Conservation (phyloP, 2,888 invertebrate species). For the Leucophenga montana region DNA sequence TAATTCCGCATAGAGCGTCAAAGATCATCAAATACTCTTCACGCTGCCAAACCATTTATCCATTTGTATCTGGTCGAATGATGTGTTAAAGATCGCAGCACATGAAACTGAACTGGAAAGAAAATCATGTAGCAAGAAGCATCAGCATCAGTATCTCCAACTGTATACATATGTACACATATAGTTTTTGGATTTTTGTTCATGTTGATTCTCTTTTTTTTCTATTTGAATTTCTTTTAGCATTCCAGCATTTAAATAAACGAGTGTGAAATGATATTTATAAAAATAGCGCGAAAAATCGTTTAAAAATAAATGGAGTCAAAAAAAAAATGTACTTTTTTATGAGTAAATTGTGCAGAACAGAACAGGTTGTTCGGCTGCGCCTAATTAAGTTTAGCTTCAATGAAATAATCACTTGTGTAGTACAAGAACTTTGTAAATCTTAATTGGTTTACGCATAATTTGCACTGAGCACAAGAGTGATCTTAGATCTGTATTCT, state of each 20-base stretch:
- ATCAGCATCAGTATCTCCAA: too few relatives aligned
- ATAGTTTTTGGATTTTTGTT: background rate
- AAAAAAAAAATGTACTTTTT: too few relatives aligned
- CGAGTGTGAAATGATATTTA: conserved; percentile 9
- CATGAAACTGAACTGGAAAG: background rate
- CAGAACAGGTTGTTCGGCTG: too few relatives aligned
- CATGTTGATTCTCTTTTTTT: background rate
- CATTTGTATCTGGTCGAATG: background rate
- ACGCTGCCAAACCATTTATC: too few relatives aligned
- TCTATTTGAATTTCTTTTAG: background rate
- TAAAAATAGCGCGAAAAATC: conserved; percentile 5
- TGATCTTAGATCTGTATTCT: too few relatives aligned
- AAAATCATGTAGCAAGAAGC: background rate
- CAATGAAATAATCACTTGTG: too few relatives aligned
- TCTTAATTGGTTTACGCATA: too few relatives aligned
- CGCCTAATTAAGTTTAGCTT: too few relatives aligned
- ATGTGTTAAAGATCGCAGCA: conserved; percentile 2
- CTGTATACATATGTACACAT: too few relatives aligned
- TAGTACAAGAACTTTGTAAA: too few relatives aligned
- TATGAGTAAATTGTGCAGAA: too few relatives aligned
- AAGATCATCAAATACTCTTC: background rate
- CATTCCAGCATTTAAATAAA: conserved; percentile 10
- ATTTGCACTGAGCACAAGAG: too few relatives aligned
- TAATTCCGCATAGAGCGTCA: background rate
- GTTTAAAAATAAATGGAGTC: background rate